These are phyloP conservation scores for Peromyscus melanophrys DNA, from an alignment of 2,797 vertebrate species.

Conservation along the genomic window DNA sequence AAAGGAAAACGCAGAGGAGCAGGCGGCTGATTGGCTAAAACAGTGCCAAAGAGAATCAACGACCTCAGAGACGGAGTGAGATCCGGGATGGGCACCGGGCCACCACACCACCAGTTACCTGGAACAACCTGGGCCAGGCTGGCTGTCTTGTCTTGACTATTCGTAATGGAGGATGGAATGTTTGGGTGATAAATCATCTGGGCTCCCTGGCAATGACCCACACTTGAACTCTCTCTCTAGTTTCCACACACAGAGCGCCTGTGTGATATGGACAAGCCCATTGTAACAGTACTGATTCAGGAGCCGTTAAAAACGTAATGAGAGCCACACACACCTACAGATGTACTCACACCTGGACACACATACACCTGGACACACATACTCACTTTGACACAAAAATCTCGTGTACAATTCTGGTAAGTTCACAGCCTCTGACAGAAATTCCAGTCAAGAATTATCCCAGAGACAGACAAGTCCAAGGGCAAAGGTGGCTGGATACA, in stretches of 20 bases:
- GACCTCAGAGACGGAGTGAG: background rate
- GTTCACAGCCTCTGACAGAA: background rate
- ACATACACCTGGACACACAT: background rate
- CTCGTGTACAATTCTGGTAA: background rate
- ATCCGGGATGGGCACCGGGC: background rate
- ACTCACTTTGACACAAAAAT: background rate
- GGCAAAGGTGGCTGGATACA: background rate
- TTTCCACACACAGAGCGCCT: background rate
- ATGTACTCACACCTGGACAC: background rate
- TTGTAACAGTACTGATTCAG: background rate
- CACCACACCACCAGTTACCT: background rate
- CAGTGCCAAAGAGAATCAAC: background rate
- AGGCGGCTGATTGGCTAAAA: background rate
- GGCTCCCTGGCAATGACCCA: background rate
- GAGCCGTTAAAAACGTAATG: background rate
- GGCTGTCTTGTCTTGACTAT: too few species aligned
- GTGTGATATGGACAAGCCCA: background rate
- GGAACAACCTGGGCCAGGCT: background rate
- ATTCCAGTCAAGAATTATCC: slow-evolving; percentile 3
- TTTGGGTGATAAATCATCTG: slow-evolving; percentile 4
- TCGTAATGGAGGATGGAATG: background rate
- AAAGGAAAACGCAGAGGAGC: background rate
- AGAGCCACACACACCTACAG: background rate
- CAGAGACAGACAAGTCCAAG: background rate
- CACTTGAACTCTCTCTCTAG: slow-evolving; percentile 1